Conservation (phyloP, 2,113 vertebrate species). For the Charadrius vociferus region DNA sequence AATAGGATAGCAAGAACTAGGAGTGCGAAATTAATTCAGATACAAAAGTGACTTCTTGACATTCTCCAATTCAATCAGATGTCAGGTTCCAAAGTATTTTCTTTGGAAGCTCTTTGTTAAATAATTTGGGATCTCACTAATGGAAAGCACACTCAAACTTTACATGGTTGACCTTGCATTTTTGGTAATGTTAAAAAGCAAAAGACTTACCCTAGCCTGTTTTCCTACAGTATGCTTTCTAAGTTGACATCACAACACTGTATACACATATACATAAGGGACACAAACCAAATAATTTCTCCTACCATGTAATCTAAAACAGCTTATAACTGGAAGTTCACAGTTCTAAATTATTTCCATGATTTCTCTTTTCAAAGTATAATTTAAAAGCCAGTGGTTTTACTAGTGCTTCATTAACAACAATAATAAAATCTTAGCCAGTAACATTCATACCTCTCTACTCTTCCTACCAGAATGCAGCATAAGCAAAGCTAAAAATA, state of each 20-base stretch:
- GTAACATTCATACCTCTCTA: neutral
- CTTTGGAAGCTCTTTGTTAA: neutral
- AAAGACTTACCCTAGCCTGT: neutral
- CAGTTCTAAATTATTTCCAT: neutral
- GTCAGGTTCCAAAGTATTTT: neutral
- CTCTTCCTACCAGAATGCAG: neutral
- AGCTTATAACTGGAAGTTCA: neutral
- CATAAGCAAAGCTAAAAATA: constrained; percentile 9
- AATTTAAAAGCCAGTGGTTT: neutral
- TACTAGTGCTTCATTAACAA: neutral
- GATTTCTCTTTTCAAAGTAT: neutral
- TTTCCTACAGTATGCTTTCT: neutral
- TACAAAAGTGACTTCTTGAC: constrained; percentile 11
- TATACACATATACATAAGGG: neutral
- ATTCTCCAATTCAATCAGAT: neutral
- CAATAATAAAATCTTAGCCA: neutral
- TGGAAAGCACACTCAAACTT: neutral
- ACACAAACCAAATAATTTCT: neutral
- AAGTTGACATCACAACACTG: neutral
- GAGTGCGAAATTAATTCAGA: constrained; percentile 35
- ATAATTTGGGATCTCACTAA: neutral
- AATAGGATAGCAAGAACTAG: neutral
- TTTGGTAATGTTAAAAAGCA: neutral
- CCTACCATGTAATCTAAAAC: neutral
- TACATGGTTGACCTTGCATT: neutral